Evolutionary conservation across 2,113 vertebrate genomes (phyloP), one percentile per base, ranked within the genome.

Genomic region (Myiozetetes cayanensis): DNA sequence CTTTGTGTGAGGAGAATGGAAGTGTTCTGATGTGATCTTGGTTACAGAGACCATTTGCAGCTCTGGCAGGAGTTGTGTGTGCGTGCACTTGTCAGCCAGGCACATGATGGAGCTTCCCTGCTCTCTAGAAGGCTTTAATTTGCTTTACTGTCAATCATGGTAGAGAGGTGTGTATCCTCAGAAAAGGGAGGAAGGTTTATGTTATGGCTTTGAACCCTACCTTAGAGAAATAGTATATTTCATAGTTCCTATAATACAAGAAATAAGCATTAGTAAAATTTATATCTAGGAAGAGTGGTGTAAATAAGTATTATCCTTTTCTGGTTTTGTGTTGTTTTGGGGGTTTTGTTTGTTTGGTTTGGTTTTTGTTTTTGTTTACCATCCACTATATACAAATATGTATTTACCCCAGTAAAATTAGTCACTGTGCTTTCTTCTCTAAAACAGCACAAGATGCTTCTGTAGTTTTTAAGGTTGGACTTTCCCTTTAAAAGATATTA

Each of bases 21-120:
- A 35, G 31, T 30, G n/a, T 52, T 46, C 47, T 59, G 59, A 13
- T 79, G 25, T 39, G 23, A 47, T 70, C 41, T 28, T 67, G 31
- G 39, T 37, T 74, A 39, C 52, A 59, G 47, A 58, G 8, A 18
- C 16, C 0, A 0, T 68, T 12, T 52, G 37, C 25, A 56, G 19
- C 66, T 39, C 82, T 78, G 72, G 25, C 70, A 88, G 52, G 49
- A 66, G 9, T 59, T 78, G 8, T 2, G 8, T n/a, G 0, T 73
- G 21, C 11, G 16, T 15, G 17, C 4, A 2, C 21, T 82, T 87
- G 53, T 84, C 56, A 53, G 16, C 23, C 25, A 66, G 58, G 9
- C n/a, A 18, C 35, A 1, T 3, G 39, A 28, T 76, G 58, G 14
- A 44, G 18, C 58, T 71, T 82, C 43, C 27, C 19, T 50, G 31